Evolutionary conservation across 2,888 invertebrate species (phyloP).

Genomic region (Diogma glabrata): DNA sequence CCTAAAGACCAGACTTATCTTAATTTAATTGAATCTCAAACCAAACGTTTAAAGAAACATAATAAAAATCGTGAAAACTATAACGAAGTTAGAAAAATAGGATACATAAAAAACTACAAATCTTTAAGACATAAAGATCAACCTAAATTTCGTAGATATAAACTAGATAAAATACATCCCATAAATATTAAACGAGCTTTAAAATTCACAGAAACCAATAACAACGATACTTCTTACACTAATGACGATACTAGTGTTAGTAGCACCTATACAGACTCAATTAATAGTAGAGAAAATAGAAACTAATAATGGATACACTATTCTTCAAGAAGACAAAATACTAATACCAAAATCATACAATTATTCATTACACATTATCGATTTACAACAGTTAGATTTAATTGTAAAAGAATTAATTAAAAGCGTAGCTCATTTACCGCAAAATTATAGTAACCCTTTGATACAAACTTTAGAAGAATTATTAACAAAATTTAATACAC

Average conservation of each 20-base stretch:
- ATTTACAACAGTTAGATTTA: neutral
- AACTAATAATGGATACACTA: neutral
- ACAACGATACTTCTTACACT: neutral
- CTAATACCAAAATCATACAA: neutral
- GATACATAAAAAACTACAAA: neutral
- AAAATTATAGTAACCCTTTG: too few relatives aligned
- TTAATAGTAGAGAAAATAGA: neutral
- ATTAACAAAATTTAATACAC: neutral
- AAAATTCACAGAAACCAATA: neutral
- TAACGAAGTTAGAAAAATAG: neutral
- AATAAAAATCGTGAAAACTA: neutral
- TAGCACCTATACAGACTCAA: neutral
- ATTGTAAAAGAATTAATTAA: neutral
- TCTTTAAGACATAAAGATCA: neutral
- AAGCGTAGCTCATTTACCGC: neutral
- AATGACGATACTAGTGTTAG: neutral
- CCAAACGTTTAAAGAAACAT: neutral
- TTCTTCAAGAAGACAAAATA: neutral
- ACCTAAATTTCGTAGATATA: neutral
- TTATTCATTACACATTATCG: neutral
- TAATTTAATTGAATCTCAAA: neutral
- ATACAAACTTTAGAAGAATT: neutral
- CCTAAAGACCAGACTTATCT: too few relatives aligned
- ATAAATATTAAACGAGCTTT: conserved; percentile 1
- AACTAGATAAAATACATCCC: neutral